Conservation (phyloP, 2,888 invertebrate genomes). For the Nymphalis urticae region DNA sequence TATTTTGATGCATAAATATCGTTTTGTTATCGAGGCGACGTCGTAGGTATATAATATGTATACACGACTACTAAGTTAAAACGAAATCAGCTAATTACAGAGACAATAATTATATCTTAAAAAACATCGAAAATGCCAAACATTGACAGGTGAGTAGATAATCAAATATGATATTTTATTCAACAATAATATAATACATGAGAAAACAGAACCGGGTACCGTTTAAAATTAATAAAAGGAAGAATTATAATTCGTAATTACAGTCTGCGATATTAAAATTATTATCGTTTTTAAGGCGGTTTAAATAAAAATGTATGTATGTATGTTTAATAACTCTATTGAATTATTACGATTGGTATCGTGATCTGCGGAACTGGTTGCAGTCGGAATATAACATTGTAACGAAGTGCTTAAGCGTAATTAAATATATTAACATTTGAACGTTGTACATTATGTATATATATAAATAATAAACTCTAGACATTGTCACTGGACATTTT, state of each 20-base stretch:
- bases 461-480: conserved; percentile 1
- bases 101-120: conserved; percentile 39
- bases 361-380: conserved; percentile 22
- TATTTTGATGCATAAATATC: too few relatives aligned
- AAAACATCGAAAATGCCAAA: conserved; percentile 42
- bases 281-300: conserved; percentile 24
- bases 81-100: conserved; percentile 36
- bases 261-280: conserved; percentile 36
- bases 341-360: conserved; percentile 19
- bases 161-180: conserved; percentile 45
- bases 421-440: conserved; percentile 4
- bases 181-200: conserved; percentile 40
- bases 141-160: conserved; percentile 39
- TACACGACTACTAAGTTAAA: not conserved
- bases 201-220: conserved; percentile 38
- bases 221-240: conserved; percentile 42
- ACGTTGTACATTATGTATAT: not conserved
- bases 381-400: conserved; percentile 21
- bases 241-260: conserved; percentile 41
- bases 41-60: not conserved
- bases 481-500: not conserved
- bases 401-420: conserved; percentile 7
- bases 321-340: conserved; percentile 35
- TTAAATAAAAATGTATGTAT: conserved; percentile 30
- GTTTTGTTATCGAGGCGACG: too few relatives aligned